These are phyloP conservation scores for Blastomussa wellsi DNA, from an alignment of 92 coral and sea anemone species.

Conservation along the genomic window DNA sequence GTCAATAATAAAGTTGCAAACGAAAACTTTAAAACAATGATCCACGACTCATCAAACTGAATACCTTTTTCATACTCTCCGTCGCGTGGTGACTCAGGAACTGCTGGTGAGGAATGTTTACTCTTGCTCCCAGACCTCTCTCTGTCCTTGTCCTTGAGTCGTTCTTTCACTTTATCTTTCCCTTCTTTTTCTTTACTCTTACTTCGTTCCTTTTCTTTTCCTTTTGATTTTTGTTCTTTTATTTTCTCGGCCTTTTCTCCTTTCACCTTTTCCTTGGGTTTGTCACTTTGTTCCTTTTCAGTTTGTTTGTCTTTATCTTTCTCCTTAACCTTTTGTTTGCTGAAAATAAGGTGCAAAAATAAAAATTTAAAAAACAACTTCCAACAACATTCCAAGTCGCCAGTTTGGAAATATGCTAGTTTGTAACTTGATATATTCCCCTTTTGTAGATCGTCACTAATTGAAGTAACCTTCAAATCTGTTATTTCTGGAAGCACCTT, in stretches of 20 bases:
- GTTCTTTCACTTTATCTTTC: constrained; percentile 68
- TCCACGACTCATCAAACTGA: too few species aligned
- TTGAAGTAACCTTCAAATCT: too few species aligned
- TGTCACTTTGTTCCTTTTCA: constrained; percentile 67
- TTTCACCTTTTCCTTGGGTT: constrained; percentile 73
- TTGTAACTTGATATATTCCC: too few species aligned
- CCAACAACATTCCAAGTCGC: neutral
- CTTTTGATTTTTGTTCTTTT: constrained; percentile 63
- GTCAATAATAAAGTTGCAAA: too few species aligned
- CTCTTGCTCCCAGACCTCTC: constrained; percentile 43
- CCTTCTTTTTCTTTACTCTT: constrained; percentile 81
- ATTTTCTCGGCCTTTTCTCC: constrained; percentile 61
- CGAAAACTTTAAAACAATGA: too few species aligned
- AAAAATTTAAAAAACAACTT: neutral
- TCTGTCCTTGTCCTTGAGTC: constrained; percentile 44
- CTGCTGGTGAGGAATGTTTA: constrained; percentile 61
- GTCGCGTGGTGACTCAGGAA: constrained; percentile 66
- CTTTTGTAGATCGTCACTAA: too few species aligned
- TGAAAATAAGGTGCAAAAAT: constrained; percentile 15
- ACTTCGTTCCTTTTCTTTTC: constrained; percentile 87
- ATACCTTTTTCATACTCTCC: constrained; percentile 72
- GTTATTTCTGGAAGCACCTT: too few species aligned
- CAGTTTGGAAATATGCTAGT: neutral
- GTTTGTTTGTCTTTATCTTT: constrained; percentile 71
- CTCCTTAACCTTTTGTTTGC: constrained; percentile 76